Conservation (phyloP, 2,113 vertebrate species). For the Herpetotheres cachinnans region DNA sequence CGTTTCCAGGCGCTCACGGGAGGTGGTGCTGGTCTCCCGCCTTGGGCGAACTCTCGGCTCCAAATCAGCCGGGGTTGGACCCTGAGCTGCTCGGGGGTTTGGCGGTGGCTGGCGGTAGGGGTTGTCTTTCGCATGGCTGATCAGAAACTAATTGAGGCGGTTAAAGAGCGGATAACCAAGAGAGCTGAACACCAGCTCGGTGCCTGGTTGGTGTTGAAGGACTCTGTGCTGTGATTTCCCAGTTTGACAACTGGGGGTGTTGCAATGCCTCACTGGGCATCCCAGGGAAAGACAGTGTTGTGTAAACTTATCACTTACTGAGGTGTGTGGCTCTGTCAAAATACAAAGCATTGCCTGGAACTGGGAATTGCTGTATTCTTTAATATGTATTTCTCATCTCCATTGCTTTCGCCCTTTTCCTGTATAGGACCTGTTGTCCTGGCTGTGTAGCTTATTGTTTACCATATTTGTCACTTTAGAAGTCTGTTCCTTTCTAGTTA, state of each 20-base stretch:
- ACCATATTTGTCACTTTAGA: neutral
- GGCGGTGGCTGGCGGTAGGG: rapidly evolving
- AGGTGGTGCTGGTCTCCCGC: neutral
- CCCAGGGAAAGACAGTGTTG: rapidly evolving
- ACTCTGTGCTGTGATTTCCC: neutral
- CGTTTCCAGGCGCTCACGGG: neutral
- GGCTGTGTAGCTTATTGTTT: neutral
- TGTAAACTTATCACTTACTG: rapidly evolving
- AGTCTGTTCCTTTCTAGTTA: neutral
- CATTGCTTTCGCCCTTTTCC: neutral
- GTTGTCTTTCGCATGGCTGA: rapidly evolving
- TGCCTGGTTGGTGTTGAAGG: neutral
- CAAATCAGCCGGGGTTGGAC: rapidly evolving
- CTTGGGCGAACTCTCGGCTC: neutral
- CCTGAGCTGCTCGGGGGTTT: too few relatives aligned
- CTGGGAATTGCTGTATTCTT: too few relatives aligned
- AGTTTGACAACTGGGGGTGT: neutral
- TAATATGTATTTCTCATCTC: neutral
- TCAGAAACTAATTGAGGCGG: rapidly evolving
- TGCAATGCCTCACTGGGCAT: rapidly evolving
- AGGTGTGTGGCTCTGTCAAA: rapidly evolving
- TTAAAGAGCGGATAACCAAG: rapidly evolving
- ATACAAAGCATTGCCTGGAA: rapidly evolving
- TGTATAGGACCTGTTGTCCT: neutral
- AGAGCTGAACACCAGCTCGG: rapidly evolving